Conservation (phyloP, 2,797 vertebrate genomes). For the Pterois miles region DNA sequence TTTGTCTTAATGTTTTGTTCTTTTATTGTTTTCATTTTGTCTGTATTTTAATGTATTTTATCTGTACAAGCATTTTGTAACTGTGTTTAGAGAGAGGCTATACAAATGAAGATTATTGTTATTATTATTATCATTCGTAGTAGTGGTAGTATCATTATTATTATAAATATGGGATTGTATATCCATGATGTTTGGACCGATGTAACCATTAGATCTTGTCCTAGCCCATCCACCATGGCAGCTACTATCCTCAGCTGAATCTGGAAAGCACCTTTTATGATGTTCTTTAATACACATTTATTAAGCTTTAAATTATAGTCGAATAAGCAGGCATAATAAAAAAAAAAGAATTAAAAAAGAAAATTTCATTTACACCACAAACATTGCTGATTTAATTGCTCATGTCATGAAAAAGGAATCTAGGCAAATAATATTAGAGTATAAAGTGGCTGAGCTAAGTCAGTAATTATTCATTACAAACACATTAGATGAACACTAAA, state of each 20-base stretch:
- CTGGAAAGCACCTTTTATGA: background rate
- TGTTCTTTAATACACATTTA: background rate
- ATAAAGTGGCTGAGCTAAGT: background rate
- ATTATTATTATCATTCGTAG: too few species aligned
- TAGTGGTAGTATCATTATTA: too few species aligned
- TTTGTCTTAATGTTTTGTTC: too few species aligned
- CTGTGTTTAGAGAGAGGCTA: too few species aligned
- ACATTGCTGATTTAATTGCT: background rate
- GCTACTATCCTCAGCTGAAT: background rate
- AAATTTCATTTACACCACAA: too few species aligned
- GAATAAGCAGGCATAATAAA: background rate
- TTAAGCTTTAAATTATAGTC: background rate
- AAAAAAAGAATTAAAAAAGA: too few species aligned
- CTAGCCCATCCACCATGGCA: background rate
- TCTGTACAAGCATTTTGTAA: too few species aligned
- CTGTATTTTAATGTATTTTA: too few species aligned
- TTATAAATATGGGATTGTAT: background rate
- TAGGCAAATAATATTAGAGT: background rate
- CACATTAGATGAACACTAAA: background rate
- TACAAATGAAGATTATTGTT: too few species aligned
- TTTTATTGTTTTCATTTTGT: too few species aligned
- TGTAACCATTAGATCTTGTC: constrained; percentile 5
- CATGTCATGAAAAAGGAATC: background rate
- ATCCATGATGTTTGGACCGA: background rate
- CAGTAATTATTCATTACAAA: background rate